Base-by-base conservation (phyloP, 2,888 invertebrate species). In the Terebella lapidaria region DNA sequence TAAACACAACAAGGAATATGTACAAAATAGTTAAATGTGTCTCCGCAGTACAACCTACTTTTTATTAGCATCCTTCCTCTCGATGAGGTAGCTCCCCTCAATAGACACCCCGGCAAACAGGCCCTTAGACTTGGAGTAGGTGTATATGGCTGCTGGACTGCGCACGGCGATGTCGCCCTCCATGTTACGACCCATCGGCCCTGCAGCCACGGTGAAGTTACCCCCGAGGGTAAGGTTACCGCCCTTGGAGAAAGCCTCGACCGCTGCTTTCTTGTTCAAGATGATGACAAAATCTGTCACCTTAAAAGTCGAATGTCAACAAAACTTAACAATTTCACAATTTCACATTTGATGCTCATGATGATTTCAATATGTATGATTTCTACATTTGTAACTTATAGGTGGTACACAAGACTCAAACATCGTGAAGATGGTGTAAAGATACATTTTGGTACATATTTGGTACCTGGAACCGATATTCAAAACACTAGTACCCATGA, bases 221-320 rank as follows among this genome's bases (percentile, higher is more conserved):
- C 76, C 76, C 15, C 77, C 77, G 15, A 77, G 68, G 3, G 76
- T 76, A 27, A 77, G 64, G 61, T 77, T 77, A 57, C 77, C 77
- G 63, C 76, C 76, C 67, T 75, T 76, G 20, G 77, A 76, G 64
- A 77, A 77, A 1, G 77, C 77, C 35, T 74, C 72, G 1, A 77
- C 75, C 1, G 77, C 76, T 3, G 74, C 66, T 35, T 65, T 64
- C 45, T 70, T 72, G 67, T 73, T 76, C 27, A 77, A 66, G 29
- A 77, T 74, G 49, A 77, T 77, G 18, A 77, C 75, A 70, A 77
- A 77, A 57, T 77, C 77, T 47, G 77, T 77, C 18, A 77, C 74
- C 77, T 77, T 60, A 2, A 54, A 53, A n/a, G 49, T n/a, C n/a
- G 20, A 27, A 27, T 15, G 15, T 49, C 15, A n/a, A n/a, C n/a